These are phyloP conservation scores for Nixonia krombeini DNA, from an alignment of 1,140 invertebrate genomes.

Conservation along the genomic window DNA sequence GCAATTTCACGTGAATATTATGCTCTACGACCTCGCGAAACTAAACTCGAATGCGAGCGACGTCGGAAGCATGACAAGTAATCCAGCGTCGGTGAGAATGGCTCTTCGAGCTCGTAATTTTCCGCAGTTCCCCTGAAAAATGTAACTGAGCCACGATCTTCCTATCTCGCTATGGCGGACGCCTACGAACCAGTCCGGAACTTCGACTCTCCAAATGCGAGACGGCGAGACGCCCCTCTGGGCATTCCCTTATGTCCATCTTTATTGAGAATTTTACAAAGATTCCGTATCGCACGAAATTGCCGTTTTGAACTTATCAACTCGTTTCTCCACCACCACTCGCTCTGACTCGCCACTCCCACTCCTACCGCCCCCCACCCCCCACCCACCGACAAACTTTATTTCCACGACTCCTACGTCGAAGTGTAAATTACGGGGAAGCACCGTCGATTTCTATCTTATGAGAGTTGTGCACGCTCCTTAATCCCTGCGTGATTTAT, in stretches of 20 bases:
- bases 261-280: conserved; percentile 21
- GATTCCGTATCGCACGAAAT: background rate
- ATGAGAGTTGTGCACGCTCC: no score
- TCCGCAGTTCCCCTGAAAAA: conserved; percentile 38
- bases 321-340: no score
- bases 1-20: conserved; percentile 38
- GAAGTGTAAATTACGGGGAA: no score
- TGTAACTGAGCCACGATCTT: conserved; percentile 29
- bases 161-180: conserved; percentile 32
- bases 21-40: conserved; percentile 25
- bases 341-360: no score
- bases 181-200: conserved; percentile 25
- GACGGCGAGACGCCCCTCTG: conserved; percentile 20
- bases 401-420: conserved; percentile 1
- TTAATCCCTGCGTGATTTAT: no score
- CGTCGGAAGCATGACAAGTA: conserved; percentile 44
- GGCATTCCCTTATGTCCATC: conserved; percentile 14
- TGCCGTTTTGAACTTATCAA: background rate
- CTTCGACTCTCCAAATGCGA: conserved; percentile 27
- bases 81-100: conserved; percentile 37
- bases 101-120: conserved; percentile 36
- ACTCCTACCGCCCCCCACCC: background rate
- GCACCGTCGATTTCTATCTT: no score
- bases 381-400: background rate
- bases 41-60: conserved; percentile 32